Conservation (phyloP, 2,888 invertebrate genomes). For the Cataglyphis altisquamis region DNA sequence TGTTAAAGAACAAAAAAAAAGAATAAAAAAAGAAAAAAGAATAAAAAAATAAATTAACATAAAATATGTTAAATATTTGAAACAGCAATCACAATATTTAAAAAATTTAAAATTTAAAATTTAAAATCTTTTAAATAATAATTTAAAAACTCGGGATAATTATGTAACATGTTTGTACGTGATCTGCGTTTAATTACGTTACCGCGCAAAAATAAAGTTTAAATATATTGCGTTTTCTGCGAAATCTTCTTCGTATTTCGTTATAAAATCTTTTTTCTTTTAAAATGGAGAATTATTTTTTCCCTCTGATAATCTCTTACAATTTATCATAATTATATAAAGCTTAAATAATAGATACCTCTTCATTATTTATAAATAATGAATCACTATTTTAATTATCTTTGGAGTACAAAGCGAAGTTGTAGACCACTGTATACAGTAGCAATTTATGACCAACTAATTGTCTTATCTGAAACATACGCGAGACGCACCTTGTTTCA, state of each 20-base stretch:
- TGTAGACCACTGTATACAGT: not conserved
- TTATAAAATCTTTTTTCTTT: not conserved
- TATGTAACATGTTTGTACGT: not conserved
- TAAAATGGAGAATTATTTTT: not conserved
- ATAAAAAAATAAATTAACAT: not conserved
- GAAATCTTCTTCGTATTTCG: not conserved
- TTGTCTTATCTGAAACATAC: conserved; percentile 57
- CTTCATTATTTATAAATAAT: not conserved
- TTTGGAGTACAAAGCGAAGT: not conserved
- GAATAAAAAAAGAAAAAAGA: not conserved
- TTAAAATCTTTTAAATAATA: not conserved
- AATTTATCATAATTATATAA: not conserved
- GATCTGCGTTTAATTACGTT: not conserved
- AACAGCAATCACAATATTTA: conserved; percentile 6
- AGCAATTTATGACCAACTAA: conserved; percentile 47
- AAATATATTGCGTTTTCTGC: not conserved
- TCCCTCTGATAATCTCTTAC: not conserved
- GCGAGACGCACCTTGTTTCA: not conserved
- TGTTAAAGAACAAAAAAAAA: not conserved
- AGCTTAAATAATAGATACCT: not conserved
- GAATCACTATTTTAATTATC: not conserved
- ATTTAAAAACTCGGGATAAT: not conserved
- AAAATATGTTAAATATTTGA: not conserved
- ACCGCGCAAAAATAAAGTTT: not conserved
- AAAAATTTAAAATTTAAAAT: not conserved